phyloP scores from a whole-genome alignment of 92 coral and sea anemone genomes.

The Diadumene lineata region DNA sequence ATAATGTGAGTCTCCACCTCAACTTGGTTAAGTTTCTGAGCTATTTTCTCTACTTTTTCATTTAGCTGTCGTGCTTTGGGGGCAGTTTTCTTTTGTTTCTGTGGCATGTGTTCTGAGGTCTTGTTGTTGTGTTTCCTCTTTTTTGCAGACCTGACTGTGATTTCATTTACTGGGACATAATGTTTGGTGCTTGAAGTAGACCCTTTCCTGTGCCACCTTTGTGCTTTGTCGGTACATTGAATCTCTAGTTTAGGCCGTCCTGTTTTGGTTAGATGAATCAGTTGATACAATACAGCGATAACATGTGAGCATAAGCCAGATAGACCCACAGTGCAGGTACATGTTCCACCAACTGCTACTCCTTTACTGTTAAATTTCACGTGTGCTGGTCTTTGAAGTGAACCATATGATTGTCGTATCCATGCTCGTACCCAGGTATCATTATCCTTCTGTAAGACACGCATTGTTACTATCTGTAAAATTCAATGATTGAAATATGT shows the following conservation, averaged over 20 bases:
- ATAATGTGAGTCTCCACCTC: conserved; percentile 5
- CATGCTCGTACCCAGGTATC: too few species aligned
- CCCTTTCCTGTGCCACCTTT: conserved; percentile 21
- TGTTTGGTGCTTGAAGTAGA: not conserved
- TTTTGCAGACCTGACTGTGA: not conserved
- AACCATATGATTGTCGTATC: conserved; percentile 34
- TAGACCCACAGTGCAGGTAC: conserved; percentile 29
- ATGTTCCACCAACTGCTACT: conserved; percentile 24
- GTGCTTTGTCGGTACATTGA: conserved; percentile 26
- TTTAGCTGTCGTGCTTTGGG: not conserved
- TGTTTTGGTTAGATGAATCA: not conserved
- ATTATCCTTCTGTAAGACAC: too few species aligned
- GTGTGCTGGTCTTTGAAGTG: conserved; percentile 30
- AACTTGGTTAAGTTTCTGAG: not conserved
- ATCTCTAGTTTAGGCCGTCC: conserved; percentile 21
- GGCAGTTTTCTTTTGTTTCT: not conserved
- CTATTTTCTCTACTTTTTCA: too few species aligned
- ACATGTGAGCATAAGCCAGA: conserved; percentile 26
- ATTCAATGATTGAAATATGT: too few species aligned
- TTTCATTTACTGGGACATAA: not conserved
- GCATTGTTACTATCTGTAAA: too few species aligned
- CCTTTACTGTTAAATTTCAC: conserved; percentile 28
- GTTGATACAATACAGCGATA: not conserved
- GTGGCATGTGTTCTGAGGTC: too few species aligned
- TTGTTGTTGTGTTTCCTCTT: too few species aligned